Base-by-base conservation (phyloP, 2,797 vertebrate genomes). In the Schizopygopsis pylzovi region DNA sequence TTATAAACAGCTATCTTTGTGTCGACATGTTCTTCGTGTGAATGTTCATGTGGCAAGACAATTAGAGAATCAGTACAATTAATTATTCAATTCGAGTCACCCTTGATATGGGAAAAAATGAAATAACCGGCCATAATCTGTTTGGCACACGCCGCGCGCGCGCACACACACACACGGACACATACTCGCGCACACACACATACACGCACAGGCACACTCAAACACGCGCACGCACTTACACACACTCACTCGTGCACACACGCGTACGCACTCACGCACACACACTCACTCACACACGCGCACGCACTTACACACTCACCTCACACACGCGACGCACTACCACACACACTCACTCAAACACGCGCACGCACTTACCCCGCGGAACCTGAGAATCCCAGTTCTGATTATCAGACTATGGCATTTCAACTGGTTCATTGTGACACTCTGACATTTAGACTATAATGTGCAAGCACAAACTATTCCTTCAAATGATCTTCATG, bases 401-500 rank as follows among this genome's bases (percentile, higher is more conserved):
- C 76, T 85, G 82, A 89, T 84, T 89, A 68, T 77, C 88, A 89
- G 81, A 93, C 83, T 85, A 91, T 92, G 89, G 84, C 90, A 86
- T 91, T 91, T 86, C 87, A 68, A 83, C 16, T 72, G 56, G 61
- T 78, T 89, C 89, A 88, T 76, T 45, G 49, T 39, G n/a, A 83
- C 25, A 86, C 72, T 82, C 72, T 43, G 47, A 70, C 49, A 39
- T 20, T 47, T 72, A 70, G 41, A 67, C 70, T 52, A 65, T 22
- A 78, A 56, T 76, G 73, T 70, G 73, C n/a, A 67, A 81, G 76
- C n/a, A 56, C 65, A 22, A 65, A 73, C 4, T 3, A n/a, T 54
- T 71, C 22, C 37, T 56, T 84, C 28, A 39, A 16, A 1, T 47
- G 16, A 70, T 85, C 16, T 79, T 65, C 65, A 56, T 39, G 15